Evolutionary conservation across 2,888 invertebrate species (phyloP).

Genomic region (Arge pagana): DNA sequence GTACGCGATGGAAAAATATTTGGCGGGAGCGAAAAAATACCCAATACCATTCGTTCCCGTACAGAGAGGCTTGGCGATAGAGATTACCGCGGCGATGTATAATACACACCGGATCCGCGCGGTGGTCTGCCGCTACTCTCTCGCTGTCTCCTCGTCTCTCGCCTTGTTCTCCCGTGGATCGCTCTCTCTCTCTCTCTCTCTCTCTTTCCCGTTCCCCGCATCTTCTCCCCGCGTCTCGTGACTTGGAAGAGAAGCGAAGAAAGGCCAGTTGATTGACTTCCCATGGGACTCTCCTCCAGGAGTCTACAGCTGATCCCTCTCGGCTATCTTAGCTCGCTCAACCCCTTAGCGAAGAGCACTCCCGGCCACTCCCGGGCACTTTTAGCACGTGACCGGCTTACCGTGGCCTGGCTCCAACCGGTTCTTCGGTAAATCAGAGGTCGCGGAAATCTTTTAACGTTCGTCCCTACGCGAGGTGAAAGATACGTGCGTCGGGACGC

Average conservation of each 20-base stretch:
- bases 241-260: constrained; percentile 39
- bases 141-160: background rate
- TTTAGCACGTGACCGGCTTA: constrained; percentile 54
- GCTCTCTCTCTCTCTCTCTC: background rate
- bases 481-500: no score
- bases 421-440: constrained; percentile 29
- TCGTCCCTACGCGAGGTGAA: constrained; percentile 8
- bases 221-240: constrained; percentile 2
- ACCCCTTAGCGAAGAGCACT: constrained; percentile 25
- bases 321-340: constrained; percentile 47
- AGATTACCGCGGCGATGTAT: constrained; percentile 20
- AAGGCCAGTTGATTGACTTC: constrained; percentile 57
- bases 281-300: constrained; percentile 50
- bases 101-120: constrained; percentile 17
- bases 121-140: constrained; percentile 13
- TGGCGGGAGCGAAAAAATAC: no score
- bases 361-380: constrained; percentile 26
- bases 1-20: no score
- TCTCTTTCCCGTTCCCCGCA: background rate
- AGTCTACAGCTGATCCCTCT: constrained; percentile 56
- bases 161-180: background rate
- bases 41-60: background rate
- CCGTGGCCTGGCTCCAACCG: constrained; percentile 29
- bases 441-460: constrained; percentile 22
- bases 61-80: constrained; percentile 7